Conservation (phyloP, 2,113 vertebrate species). For the Calidris pygmaea region DNA sequence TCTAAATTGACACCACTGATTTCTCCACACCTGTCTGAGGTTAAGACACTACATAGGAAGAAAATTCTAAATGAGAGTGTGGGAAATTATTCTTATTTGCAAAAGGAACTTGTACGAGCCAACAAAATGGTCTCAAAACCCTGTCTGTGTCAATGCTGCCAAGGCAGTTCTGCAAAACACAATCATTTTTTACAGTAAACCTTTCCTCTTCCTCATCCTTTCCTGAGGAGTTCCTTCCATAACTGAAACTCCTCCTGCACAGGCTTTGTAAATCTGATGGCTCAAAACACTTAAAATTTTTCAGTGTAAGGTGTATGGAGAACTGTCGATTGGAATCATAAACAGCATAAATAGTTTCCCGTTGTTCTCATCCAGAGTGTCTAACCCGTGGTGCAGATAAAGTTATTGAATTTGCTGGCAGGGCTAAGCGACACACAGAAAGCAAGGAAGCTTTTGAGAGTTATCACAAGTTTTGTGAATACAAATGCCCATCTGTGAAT, state of each 20-base stretch:
- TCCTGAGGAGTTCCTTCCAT: background rate
- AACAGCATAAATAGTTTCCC: conserved; percentile 18
- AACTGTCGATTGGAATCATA: background rate
- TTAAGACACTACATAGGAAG: background rate
- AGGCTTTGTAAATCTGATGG: background rate
- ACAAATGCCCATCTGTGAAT: background rate
- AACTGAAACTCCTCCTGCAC: background rate
- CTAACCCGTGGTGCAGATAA: background rate
- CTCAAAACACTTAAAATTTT: background rate
- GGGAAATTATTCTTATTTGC: background rate
- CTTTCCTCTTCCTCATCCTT: background rate
- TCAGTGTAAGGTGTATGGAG: background rate
- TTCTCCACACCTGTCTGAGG: background rate
- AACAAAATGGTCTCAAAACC: background rate
- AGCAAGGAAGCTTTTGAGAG: background rate
- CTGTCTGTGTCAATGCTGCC: background rate
- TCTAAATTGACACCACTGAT: background rate
- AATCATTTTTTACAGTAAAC: background rate
- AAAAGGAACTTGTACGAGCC: background rate
- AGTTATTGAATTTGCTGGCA: background rate
- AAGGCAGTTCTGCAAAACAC: background rate
- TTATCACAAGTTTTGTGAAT: background rate
- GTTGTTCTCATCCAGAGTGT: background rate
- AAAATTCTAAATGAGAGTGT: background rate
- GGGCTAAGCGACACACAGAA: background rate